Evolutionary conservation across 2,113 vertebrate genomes (phyloP).

Genomic region (Scartelaos histophorus): DNA sequence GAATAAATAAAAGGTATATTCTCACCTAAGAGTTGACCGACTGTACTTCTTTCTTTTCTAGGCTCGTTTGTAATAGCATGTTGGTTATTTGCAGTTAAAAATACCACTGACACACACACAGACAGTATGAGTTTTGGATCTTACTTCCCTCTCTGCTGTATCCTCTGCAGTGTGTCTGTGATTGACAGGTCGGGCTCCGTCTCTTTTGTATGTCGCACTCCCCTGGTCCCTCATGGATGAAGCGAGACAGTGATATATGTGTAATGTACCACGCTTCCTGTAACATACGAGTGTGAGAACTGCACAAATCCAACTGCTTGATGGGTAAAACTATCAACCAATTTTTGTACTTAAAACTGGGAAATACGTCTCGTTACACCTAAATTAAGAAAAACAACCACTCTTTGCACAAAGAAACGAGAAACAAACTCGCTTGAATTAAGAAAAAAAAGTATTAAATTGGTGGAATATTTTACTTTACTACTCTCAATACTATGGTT

Average conservation of each 20-base stretch:
- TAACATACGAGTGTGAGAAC: background rate
- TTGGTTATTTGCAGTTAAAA: background rate
- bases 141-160: too few species aligned
- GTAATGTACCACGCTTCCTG: background rate
- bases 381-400: too few species aligned
- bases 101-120: background rate
- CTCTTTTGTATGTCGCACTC: background rate
- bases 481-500: too few species aligned
- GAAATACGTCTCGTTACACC: too few species aligned
- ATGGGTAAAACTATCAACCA: too few species aligned
- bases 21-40: background rate
- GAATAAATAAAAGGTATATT: too few species aligned
- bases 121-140: background rate
- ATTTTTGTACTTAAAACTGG: too few species aligned
- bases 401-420: too few species aligned
- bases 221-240: background rate
- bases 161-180: background rate
- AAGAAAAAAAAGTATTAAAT: too few species aligned
- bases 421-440: too few species aligned
- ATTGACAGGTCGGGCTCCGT: background rate
- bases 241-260: background rate
- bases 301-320: too few species aligned
- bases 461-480: too few species aligned
- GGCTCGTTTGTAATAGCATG: background rate
- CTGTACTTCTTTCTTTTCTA: background rate